Evolutionary conservation across 2,113 vertebrate species (phyloP).

Genomic region (Callionymus lyra): DNA sequence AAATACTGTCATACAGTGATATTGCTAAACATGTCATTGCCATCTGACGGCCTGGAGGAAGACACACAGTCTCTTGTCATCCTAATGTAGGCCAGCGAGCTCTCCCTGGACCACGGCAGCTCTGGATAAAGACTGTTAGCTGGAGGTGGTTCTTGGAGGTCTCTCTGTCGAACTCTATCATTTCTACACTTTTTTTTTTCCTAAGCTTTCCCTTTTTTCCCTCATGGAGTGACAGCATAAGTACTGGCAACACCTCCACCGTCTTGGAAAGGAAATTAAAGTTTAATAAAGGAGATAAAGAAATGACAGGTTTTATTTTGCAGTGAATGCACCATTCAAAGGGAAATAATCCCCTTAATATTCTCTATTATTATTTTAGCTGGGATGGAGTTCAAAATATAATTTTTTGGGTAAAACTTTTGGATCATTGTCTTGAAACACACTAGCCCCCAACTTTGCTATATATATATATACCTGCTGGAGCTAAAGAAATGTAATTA

Average conservation of each 20-base stretch:
- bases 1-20: not conserved
- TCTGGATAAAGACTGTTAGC: conserved; percentile 22
- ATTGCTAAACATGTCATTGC: not conserved
- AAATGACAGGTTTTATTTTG: too few relatives aligned
- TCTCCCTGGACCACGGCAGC: conserved; percentile 24
- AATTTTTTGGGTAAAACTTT: too few relatives aligned
- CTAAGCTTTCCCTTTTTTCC: too few relatives aligned
- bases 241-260: conserved; percentile 15
- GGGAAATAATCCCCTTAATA: too few relatives aligned
- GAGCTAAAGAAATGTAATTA: too few relatives aligned
- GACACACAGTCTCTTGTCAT: conserved; percentile 16
- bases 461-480: too few relatives aligned
- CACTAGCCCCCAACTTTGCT: too few relatives aligned
- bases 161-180: not conserved
- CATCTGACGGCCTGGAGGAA: conserved; percentile 4
- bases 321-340: too few relatives aligned
- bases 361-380: too few relatives aligned
- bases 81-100: conserved; percentile 39
- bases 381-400: too few relatives aligned
- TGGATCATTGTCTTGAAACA: too few relatives aligned
- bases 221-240: conserved; percentile 5
- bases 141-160: conserved; percentile 36
- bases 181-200: too few relatives aligned
- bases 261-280: conserved; percentile 10
- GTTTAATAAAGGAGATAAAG: not conserved